Conservation (phyloP, 2,888 invertebrate genomes). For the Drosophila histrio region DNA sequence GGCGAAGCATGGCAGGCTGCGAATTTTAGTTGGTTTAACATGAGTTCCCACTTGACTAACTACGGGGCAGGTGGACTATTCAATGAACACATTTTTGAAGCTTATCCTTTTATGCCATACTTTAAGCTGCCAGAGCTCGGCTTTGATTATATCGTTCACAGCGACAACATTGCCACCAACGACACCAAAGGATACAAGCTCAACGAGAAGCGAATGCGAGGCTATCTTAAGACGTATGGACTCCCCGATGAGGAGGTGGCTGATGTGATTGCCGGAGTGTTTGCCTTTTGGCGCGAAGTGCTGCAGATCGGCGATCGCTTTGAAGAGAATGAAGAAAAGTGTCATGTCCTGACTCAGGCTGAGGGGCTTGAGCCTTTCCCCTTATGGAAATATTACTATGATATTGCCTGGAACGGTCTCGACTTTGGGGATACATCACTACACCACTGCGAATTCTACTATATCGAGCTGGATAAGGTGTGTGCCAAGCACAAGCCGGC, state of each 20-base stretch:
- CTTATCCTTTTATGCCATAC: constrained; percentile 76
- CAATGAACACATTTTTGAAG: constrained; percentile 58
- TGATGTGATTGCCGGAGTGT: constrained; percentile 63
- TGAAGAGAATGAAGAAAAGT: constrained; percentile 43
- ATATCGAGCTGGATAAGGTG: constrained; percentile 67
- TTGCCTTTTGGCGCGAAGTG: constrained; percentile 72
- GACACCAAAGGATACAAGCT: constrained; percentile 71
- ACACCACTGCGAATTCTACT: constrained; percentile 69
- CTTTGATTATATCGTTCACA: constrained; percentile 75
- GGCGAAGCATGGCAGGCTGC: constrained; percentile 67
- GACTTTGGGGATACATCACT: background rate
- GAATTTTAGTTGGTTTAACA: constrained; percentile 82
- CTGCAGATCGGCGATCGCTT: constrained; percentile 58
- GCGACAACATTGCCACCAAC: constrained; percentile 77
- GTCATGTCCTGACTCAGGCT: constrained; percentile 10
- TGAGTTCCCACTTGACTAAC: constrained; percentile 80
- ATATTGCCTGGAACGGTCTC: constrained; percentile 75
- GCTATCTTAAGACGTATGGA: constrained; percentile 67
- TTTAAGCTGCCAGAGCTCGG: constrained; percentile 80
- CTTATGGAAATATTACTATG: constrained; percentile 69
- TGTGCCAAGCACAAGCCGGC: constrained; percentile 64
- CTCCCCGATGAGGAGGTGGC: constrained; percentile 56
- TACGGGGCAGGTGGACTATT: constrained; percentile 70
- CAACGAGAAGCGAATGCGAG: constrained; percentile 75
- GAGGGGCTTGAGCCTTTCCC: constrained; percentile 13